Conservation (phyloP, 1,140 invertebrate genomes). For the Globodera ellingtonae region DNA sequence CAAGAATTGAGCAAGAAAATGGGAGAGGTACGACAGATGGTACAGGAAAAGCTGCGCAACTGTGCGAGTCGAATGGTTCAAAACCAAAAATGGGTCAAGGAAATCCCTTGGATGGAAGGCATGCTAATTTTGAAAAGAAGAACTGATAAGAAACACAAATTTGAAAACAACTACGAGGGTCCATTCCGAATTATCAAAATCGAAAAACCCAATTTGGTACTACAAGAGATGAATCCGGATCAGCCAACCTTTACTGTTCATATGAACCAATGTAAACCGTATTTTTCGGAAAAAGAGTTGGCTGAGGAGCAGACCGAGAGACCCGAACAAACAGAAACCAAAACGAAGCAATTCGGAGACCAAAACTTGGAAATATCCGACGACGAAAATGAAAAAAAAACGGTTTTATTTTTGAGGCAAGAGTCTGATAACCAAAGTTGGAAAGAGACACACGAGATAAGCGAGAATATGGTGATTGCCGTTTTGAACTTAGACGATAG, state of each 20-base stretch:
- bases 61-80: neutral
- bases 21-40: neutral
- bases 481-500: no score
- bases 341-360: neutral
- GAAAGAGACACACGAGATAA: neutral
- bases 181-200: constrained; percentile 5
- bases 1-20: constrained; percentile 1
- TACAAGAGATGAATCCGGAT: neutral
- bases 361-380: neutral
- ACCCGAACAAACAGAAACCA: neutral
- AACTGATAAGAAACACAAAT: constrained; percentile 5
- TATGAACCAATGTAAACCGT: constrained; percentile 13
- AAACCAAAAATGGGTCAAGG: neutral
- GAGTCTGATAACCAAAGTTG: neutral
- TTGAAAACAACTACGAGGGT: constrained; percentile 2
- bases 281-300: neutral
- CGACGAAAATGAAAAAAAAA: neutral
- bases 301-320: neutral
- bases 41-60: neutral
- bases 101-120: neutral
- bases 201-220: constrained; percentile 15
- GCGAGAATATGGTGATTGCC: no score
- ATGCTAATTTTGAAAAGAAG: neutral
- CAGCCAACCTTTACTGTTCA: neutral
- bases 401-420: neutral